Evolutionary conservation across 2,888 invertebrate species (phyloP).

Genomic region (Celastrina argiolus): DNA sequence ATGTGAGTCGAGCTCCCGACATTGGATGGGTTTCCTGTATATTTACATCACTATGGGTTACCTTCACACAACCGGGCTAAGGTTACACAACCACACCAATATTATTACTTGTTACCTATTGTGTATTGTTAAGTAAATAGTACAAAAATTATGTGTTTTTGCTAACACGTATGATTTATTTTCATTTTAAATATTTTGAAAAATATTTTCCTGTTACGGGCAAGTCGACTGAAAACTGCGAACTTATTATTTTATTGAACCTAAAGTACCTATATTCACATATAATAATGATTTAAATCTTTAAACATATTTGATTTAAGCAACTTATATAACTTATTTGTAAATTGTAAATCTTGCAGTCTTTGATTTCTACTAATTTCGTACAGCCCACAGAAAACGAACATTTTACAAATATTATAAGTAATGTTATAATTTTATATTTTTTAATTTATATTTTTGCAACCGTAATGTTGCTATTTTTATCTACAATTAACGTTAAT

Average conservation of each 20-base stretch:
- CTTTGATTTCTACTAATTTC: too few species aligned
- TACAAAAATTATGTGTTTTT: slow-evolving; percentile 7
- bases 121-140: slow-evolving; percentile 24
- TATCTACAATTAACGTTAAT: background rate
- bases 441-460: background rate
- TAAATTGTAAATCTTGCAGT: too few species aligned
- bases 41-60: slow-evolving; percentile 67
- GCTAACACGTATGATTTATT: background rate
- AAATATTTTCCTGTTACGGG: background rate
- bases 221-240: background rate
- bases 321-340: too few species aligned
- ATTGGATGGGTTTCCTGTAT: slow-evolving; percentile 70
- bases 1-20: slow-evolving; percentile 51
- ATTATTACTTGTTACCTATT: slow-evolving; percentile 26
- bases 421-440: background rate
- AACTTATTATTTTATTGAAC: too few species aligned
- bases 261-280: too few species aligned
- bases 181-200: background rate
- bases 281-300: too few species aligned
- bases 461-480: background rate
- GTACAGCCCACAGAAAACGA: too few species aligned
- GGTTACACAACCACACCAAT: slow-evolving; percentile 46
- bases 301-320: too few species aligned
- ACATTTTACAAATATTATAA: too few species aligned
- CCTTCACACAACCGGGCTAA: slow-evolving; percentile 72